Percentiles rank a stretch among this genome's conserved stretches.
phyloP scores from a whole-genome alignment of 2,797 vertebrate species.

The Takifugu rubripes region DNA sequence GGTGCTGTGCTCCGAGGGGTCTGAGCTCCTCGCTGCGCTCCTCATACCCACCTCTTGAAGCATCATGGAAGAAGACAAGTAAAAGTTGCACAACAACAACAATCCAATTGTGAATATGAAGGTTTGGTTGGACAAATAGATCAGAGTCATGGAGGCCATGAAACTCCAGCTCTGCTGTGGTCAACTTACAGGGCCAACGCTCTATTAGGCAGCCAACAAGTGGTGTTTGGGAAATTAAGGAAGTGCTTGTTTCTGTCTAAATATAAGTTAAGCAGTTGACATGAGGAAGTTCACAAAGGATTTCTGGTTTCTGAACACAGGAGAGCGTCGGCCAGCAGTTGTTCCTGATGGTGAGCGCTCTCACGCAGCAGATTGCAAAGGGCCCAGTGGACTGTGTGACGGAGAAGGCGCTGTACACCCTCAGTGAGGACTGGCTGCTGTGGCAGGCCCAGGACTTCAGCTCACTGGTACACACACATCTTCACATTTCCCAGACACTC shows the following conservation, averaged over 20 bases:
- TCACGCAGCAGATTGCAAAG: slow-evolving; percentile 89
- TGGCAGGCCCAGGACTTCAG: slow-evolving; percentile 92
- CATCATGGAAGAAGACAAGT: too few species aligned
- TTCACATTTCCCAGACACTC: not conserved
- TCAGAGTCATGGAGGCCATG: too few species aligned
- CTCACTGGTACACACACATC: slow-evolving; percentile 74
- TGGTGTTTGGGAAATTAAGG: not conserved
- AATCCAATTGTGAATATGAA: too few species aligned
- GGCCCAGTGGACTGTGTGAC: slow-evolving; percentile 93
- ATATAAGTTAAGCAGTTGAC: too few species aligned
- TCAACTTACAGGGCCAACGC: not conserved
- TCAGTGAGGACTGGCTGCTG: slow-evolving; percentile 95
- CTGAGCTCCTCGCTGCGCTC: too few species aligned
- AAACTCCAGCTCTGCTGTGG: too few species aligned
- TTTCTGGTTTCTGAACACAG: slow-evolving; percentile 60
- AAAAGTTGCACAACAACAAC: too few species aligned
- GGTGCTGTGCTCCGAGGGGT: too few species aligned
- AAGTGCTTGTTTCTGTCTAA: not conserved
- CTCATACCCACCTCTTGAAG: too few species aligned
- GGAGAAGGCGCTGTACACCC: slow-evolving; percentile 91
- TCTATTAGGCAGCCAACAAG: not conserved
- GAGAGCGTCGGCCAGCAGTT: slow-evolving; percentile 93
- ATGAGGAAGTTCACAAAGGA: too few species aligned
- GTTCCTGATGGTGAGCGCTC: slow-evolving; percentile 87
- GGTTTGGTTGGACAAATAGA: too few species aligned